Percentiles rank a stretch among this genome's conserved stretches.
Evolutionary conservation across 2,113 vertebrate genomes (phyloP).

Genomic region (Sakesphorus luctuosus): DNA sequence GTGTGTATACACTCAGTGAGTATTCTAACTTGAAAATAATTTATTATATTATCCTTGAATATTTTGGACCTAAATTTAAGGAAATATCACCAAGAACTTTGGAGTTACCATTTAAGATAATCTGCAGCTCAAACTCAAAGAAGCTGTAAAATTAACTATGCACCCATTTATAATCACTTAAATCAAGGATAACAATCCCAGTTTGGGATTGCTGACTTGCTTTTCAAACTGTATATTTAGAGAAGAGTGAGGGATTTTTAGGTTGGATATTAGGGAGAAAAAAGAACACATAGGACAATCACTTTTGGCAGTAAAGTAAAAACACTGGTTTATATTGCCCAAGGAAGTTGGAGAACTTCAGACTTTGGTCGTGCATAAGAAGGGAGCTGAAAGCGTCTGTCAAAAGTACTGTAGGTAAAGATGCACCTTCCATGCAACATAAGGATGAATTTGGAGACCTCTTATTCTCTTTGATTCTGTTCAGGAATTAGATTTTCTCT

Average conservation of each 20-base stretch:
- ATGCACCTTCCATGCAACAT: neutral
- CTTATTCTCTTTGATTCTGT: neutral
- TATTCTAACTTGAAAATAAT: slow-evolving; percentile 27
- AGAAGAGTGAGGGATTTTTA: neutral
- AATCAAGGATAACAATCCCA: slow-evolving; percentile 67
- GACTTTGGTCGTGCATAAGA: neutral
- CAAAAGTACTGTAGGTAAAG: neutral
- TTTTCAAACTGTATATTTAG: neutral
- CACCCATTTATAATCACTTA: slow-evolving; percentile 67
- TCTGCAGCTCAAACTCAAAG: slow-evolving; percentile 76
- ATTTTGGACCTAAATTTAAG: slow-evolving; percentile 6
- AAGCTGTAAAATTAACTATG: slow-evolving; percentile 76
- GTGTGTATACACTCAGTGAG: neutral
- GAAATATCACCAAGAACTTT: slow-evolving; percentile 28
- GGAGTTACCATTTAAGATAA: slow-evolving; percentile 62
- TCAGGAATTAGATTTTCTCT: neutral
- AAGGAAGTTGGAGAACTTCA: neutral
- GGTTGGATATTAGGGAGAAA: neutral
- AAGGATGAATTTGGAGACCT: neutral
- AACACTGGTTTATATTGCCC: neutral
- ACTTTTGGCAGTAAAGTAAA: neutral
- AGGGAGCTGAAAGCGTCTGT: neutral
- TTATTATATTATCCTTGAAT: slow-evolving; percentile 11
- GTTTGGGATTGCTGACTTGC: neutral
- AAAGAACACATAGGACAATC: accelerated